A percentile compares a stretch with the other conserved stretches of the same genome.
These are phyloP conservation scores for Xenops minutus DNA, from an alignment of 2,797 vertebrate genomes.

Conservation along the genomic window DNA sequence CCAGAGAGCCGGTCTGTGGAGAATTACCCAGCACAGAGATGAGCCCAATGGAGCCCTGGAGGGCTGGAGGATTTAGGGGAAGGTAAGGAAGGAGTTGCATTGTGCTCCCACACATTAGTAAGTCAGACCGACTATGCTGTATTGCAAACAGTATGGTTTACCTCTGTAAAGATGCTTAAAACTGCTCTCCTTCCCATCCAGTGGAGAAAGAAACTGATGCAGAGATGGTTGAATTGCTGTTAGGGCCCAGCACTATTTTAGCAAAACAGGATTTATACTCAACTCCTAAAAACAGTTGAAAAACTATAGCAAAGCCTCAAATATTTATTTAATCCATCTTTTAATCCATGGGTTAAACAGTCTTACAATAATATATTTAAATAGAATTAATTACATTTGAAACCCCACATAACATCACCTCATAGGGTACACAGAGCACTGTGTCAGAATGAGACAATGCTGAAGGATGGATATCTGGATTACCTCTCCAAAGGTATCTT, in stretches of 20 bases:
- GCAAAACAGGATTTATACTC: background rate
- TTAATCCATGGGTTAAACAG: background rate
- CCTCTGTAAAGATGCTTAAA: background rate
- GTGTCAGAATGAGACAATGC: background rate
- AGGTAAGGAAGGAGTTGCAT: background rate
- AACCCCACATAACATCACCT: rapidly evolving
- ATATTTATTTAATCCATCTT: background rate
- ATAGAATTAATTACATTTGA: background rate
- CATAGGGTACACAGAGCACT: background rate
- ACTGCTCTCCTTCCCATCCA: background rate
- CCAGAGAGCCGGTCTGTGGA: background rate
- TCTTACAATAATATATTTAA: background rate
- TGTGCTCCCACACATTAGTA: background rate
- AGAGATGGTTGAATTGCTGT: background rate
- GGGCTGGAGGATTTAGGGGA: background rate
- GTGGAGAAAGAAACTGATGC: background rate
- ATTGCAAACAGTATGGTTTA: background rate
- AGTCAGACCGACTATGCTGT: background rate
- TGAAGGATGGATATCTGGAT: background rate
- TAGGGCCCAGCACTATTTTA: background rate
- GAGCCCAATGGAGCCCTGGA: constrained; percentile 2
- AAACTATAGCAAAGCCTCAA: background rate
- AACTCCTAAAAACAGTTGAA: background rate
- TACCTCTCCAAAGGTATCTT: background rate
- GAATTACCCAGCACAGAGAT: background rate